Evolutionary conservation across 2,113 vertebrate species (phyloP), one percentile per base, ranked within the genome.

Genomic region (Fukomys damarensis): DNA sequence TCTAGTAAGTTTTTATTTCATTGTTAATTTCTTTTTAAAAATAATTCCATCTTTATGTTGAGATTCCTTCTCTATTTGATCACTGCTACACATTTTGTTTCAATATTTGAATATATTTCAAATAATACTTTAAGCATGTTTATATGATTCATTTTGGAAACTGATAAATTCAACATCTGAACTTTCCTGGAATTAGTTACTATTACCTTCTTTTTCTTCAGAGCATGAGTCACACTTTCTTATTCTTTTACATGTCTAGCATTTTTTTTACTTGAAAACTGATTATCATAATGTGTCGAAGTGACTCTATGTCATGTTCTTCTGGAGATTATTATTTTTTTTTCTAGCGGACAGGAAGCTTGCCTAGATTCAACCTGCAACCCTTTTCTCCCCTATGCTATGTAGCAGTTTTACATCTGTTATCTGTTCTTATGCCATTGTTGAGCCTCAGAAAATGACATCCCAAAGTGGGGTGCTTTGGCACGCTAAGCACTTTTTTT

Each of bases 251-350:
- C 26, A 24, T 94, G 41, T 70, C 19, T 94, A 72, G 54, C n/a
- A 54, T n/a, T n/a, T 52, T 93, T 93, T 94, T 59, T 63, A 41
- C 7, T 85, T 94, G n/a, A 59, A 85, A 74, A 89, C 28, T 56
- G 30, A 46, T 10, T 82, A 82, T 72, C 35, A 32, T 46, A 86
- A 43, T 49, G 46, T 49, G 19, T 49, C 49, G 4, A 58, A 91
- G 58, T 22, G 10, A 74, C 56, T 83, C 58, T 76, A 16, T 59
- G 49, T 85, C 59, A 38, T 65, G 38, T 94, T 85, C 10, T 77
- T 84, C 14, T 83, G 43, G 76, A 38, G 22, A 82, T 68, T 28
- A 74, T 49, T 59, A 35, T 43, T 43, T 24, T 61, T 70, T 59
- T 65, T 83, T 83, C n/a, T 94, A 54, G n/a, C 49, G 30, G 24